These are phyloP conservation scores for Cyrtorhinus lividipennis DNA, from an alignment of 1,140 invertebrate species.

Conservation along the genomic window DNA sequence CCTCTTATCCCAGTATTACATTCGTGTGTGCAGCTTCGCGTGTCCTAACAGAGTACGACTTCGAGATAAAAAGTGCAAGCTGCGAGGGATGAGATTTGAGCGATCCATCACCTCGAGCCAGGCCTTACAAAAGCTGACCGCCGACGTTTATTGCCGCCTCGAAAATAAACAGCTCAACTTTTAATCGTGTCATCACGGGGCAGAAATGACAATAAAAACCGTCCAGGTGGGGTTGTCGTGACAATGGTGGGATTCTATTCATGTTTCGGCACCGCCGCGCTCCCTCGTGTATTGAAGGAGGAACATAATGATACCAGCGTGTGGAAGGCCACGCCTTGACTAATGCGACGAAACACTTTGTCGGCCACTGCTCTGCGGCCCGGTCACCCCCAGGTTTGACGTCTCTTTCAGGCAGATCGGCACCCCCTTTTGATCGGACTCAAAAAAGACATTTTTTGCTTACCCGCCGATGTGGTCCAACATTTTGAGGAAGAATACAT, in stretches of 20 bases:
- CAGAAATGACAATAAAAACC: background rate
- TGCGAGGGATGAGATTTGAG: too few relatives aligned
- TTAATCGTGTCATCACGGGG: slow-evolving; percentile 6
- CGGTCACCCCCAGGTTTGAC: background rate
- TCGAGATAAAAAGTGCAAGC: too few relatives aligned
- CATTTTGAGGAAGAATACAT: background rate
- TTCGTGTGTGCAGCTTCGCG: too few relatives aligned
- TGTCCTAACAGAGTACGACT: too few relatives aligned
- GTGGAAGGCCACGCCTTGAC: slow-evolving; percentile 7
- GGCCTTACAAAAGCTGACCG: background rate
- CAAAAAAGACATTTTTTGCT: background rate
- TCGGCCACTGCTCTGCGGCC: background rate
- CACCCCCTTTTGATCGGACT: background rate
- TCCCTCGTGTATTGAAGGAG: background rate
- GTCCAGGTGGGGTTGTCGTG: background rate
- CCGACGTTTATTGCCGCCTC: slow-evolving; percentile 1
- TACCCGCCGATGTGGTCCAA: slow-evolving; percentile 4
- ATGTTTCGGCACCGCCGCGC: background rate
- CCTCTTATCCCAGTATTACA: too few relatives aligned
- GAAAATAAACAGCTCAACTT: background rate
- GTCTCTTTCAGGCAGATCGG: background rate
- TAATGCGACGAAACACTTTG: slow-evolving; percentile 8
- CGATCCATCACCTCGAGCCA: background rate
- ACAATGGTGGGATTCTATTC: background rate
- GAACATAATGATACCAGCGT: slow-evolving; percentile 8